Percentiles rank a stretch among this genome's conserved stretches.
Conservation (phyloP, 1,140 invertebrate species). For the Brachionus rotundiformis region DNA sequence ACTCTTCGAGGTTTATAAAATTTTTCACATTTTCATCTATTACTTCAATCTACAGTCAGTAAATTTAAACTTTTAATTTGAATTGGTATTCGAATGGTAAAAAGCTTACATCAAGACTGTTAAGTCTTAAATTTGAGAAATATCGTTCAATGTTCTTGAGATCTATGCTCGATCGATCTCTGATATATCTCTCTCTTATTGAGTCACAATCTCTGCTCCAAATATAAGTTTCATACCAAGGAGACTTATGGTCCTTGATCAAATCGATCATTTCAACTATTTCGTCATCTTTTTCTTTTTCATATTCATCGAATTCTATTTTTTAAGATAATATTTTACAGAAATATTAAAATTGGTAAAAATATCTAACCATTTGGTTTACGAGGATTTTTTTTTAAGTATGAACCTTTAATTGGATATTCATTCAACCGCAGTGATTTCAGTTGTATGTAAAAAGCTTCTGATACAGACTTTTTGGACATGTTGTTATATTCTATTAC, state of each 20-base stretch:
- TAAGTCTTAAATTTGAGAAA: conserved; percentile 38
- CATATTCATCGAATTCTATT: conserved; percentile 33
- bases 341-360: not conserved
- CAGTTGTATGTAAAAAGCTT: conserved; percentile 4
- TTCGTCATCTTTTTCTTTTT: conserved; percentile 30
- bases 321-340: not conserved
- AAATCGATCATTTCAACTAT: conserved; percentile 40
- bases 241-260: conserved; percentile 50
- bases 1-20: conserved; percentile 18
- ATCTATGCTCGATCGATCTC: conserved; percentile 1
- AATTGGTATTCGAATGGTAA: too few species aligned
- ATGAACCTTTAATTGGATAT: not conserved
- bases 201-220: conserved; percentile 41
- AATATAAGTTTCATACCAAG: conserved; percentile 34
- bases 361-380: not conserved
- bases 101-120: conserved; percentile 9
- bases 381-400: conserved; percentile 4
- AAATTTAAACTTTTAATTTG: not conserved
- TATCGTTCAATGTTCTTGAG: not conserved
- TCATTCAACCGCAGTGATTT: conserved; percentile 23
- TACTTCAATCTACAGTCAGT: not conserved
- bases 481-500: not conserved
- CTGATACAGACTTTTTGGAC: not conserved
- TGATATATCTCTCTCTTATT: conserved; percentile 31
- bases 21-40: conserved; percentile 26